Evolutionary conservation across 2,113 vertebrate genomes (phyloP), one percentile per base, ranked within the genome.

Genomic region (Callionymus lyra): DNA sequence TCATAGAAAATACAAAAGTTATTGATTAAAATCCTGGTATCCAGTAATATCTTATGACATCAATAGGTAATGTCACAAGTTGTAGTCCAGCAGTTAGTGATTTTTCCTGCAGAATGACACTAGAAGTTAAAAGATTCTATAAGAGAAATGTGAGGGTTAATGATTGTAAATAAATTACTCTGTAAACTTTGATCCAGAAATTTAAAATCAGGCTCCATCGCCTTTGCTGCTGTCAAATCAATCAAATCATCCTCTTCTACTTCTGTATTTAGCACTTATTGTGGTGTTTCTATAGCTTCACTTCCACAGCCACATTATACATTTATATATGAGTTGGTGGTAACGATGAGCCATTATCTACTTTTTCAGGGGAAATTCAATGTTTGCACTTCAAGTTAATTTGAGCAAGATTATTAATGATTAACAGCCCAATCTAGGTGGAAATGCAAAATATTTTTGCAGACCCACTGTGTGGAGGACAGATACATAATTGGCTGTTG

Each of bases 401-500:
- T 47, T 68, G 66, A 67, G 55, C 59, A 50, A 36, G 37, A 44
- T 68, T 63, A 72, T 41, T 31, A 9, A 27, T 74, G 73, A 83
- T 35, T 70, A 77, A 72, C 80, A 78, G 16, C 41, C 44, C 9
- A 1, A 48, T 27, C 48, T 3, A 4, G 38, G 49, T 50, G 68
- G 72, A 65, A 53, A 37, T 48, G 47, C 10, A 21, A 43, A 56
- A 27, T 5, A 27, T 27, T 49, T 31, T 1, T 14, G 45, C 48
- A 46, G 43, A 80, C 76, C 70, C 63, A 52, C 67, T 34, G 50
- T 70, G 70, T 74, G 46, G 48, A 37, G 55, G 63, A 71, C 82
- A 80, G 79, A 77, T 85, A 77, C 60, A 49, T 41, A 74, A 60
- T 27, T 63, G 50, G 66, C 52, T 62, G 68, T 60, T 39, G 63